Conservation (phyloP, 2,888 invertebrate species). For the Pedicia rivosa region DNA sequence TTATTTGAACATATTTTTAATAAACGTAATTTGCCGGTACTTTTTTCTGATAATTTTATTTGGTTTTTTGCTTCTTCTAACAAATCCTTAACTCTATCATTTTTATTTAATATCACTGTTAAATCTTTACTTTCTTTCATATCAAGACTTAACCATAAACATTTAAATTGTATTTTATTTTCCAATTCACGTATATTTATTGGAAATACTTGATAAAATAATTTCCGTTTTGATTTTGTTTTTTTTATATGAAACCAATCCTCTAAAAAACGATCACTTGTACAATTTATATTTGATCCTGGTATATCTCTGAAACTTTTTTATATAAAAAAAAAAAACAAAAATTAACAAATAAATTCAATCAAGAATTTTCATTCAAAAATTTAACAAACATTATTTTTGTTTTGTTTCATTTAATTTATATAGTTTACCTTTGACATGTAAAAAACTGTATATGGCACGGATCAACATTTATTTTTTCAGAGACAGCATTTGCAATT, state of each 20-base stretch:
- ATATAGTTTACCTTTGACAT: too few species aligned
- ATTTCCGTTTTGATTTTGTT: constrained; percentile 81
- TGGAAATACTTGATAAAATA: constrained; percentile 92
- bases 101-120: constrained; percentile 91
- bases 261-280: constrained; percentile 77
- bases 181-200: constrained; percentile 95
- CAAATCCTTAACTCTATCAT: constrained; percentile 76
- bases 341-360: too few species aligned
- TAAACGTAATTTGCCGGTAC: constrained; percentile 79
- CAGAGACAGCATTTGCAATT: constrained; percentile 83
- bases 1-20: too few species aligned
- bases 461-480: constrained; percentile 82
- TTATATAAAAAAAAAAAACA: too few species aligned
- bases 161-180: constrained; percentile 90
- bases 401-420: too few species aligned
- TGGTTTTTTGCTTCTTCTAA: constrained; percentile 88
- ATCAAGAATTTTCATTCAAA: too few species aligned
- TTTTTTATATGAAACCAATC: constrained; percentile 77
- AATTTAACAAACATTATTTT: too few species aligned
- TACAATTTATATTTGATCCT: constrained; percentile 69
- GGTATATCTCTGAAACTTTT: constrained; percentile 86
- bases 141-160: constrained; percentile 60
- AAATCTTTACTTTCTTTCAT: constrained; percentile 92
- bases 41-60: constrained; percentile 73
- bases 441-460: constrained; percentile 93